phyloP scores from a whole-genome alignment of 2,113 vertebrate species.

The Heptranchias perlo region DNA sequence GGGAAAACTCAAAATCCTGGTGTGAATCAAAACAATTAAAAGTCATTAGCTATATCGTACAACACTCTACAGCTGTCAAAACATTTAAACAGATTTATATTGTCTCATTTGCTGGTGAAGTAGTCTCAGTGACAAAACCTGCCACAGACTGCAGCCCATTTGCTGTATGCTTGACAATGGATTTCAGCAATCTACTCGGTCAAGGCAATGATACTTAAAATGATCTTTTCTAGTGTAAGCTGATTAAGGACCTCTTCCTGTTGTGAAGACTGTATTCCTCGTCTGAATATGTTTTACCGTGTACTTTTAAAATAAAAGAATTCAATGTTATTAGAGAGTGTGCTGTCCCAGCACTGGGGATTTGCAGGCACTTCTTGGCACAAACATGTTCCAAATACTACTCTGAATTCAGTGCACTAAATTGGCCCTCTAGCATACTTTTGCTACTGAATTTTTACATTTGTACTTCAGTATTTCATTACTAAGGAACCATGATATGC shows the following conservation, averaged over 20 bases:
- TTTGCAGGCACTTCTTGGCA: neutral
- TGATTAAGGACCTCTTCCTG: neutral
- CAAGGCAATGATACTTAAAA: neutral
- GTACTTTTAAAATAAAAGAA: neutral
- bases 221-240: neutral
- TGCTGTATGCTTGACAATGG: neutral
- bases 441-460: neutral
- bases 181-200: neutral
- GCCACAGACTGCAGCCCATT: neutral
- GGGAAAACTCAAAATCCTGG: neutral
- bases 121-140: neutral
- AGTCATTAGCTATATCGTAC: neutral
- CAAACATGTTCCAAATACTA: neutral
- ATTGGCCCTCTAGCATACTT: neutral
- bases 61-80: neutral
- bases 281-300: neutral
- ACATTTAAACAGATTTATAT: neutral
- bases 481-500: neutral
- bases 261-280: neutral
- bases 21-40: neutral
- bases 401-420: neutral
- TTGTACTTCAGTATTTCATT: neutral
- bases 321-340: neutral
- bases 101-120: neutral
- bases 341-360: neutral